Evolutionary conservation across 2,113 vertebrate species (phyloP).

Genomic region (Rhineura floridana): DNA sequence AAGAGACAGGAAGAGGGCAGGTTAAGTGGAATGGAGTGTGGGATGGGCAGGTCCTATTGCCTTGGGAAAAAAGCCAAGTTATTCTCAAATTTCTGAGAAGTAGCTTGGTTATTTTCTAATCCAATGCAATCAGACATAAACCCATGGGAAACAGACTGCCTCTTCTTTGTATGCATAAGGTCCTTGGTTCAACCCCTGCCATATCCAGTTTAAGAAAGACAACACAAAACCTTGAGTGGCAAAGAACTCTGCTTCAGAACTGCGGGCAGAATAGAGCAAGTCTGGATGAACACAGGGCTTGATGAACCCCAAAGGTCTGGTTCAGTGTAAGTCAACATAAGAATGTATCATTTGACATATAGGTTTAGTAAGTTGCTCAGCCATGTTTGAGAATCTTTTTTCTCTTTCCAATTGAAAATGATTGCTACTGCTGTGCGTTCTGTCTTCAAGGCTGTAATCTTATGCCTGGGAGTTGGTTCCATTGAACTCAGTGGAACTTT

Average conservation of each 20-base stretch:
- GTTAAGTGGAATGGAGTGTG: background rate
- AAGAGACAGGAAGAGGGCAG: background rate
- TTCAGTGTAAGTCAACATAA: no score
- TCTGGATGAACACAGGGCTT: background rate
- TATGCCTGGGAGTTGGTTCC: background rate
- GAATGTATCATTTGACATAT: background rate
- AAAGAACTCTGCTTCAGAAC: background rate
- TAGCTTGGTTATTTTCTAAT: background rate
- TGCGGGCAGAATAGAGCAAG: background rate
- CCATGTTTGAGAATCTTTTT: background rate
- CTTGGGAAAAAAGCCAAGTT: background rate
- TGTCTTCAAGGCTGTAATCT: background rate
- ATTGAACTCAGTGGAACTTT: no score
- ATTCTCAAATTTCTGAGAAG: background rate
- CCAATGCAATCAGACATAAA: background rate
- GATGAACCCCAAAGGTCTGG: background rate
- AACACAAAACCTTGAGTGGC: background rate
- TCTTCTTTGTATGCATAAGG: background rate
- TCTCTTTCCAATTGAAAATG: background rate
- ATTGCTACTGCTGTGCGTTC: background rate
- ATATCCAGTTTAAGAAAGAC: background rate
- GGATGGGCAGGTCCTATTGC: background rate
- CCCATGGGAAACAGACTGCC: background rate
- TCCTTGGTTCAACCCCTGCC: background rate
- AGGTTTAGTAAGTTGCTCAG: background rate